These are phyloP conservation scores for Trachelus tabidus DNA, from an alignment of 2,888 invertebrate species.

Conservation along the genomic window DNA sequence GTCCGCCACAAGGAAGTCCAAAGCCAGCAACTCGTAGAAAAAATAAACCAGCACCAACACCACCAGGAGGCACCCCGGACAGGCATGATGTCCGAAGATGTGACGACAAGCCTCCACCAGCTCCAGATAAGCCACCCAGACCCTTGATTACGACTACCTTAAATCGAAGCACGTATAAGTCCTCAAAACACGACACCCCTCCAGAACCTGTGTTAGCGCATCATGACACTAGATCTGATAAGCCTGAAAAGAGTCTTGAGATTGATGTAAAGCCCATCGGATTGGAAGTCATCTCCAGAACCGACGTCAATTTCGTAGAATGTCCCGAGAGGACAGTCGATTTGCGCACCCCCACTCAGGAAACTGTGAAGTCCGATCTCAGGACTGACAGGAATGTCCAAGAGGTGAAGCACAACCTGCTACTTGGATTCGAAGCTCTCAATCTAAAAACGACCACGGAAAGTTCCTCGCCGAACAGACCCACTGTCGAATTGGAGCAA, in stretches of 20 bases:
- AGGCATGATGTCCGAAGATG: conserved; percentile 55
- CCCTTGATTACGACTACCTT: conserved; percentile 72
- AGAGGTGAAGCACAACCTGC: conserved; percentile 12
- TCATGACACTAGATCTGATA: conserved; percentile 23
- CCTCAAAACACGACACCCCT: conserved; percentile 66
- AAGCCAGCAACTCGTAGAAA: conserved; percentile 78
- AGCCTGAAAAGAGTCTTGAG: conserved; percentile 19
- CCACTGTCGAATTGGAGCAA: conserved; percentile 47
- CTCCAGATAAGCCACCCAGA: conserved; percentile 75
- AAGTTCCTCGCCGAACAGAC: conserved; percentile 61
- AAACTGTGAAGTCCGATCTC: conserved; percentile 21
- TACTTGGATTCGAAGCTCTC: conserved; percentile 36
- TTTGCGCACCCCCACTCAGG: not conserved
- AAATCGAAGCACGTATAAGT: conserved; percentile 71
- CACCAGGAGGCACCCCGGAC: conserved; percentile 69
- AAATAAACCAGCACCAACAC: conserved; percentile 81
- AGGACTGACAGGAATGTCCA: conserved; percentile 23
- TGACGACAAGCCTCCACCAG: conserved; percentile 60
- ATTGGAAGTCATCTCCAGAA: conserved; percentile 18
- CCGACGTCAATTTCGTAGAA: conserved; percentile 7
- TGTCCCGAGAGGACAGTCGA: conserved; percentile 2
- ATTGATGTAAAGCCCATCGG: conserved; percentile 26
- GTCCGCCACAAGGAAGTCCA: conserved; percentile 79
- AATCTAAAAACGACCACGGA: conserved; percentile 63
- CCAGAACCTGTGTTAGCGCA: conserved; percentile 45